Percentiles rank a stretch among this genome's conserved stretches.
phyloP scores from a whole-genome alignment of 2,113 vertebrate species.

The Corvus hawaiiensis region DNA sequence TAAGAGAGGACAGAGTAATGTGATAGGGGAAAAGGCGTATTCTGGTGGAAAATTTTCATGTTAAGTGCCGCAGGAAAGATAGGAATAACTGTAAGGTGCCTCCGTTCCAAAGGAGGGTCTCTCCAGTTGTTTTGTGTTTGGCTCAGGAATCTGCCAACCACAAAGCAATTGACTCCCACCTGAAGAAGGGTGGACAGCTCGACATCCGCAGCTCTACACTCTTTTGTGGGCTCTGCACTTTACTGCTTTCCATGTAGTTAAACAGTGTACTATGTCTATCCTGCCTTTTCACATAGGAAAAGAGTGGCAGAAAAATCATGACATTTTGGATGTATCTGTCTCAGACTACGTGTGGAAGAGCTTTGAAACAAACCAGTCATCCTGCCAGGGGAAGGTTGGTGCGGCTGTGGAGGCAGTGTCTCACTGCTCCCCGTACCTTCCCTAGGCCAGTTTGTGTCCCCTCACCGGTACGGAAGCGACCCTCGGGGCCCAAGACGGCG shows the following conservation, averaged over 20 bases:
- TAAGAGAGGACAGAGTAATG: neutral
- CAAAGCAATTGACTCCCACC: neutral
- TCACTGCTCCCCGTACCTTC: rapidly evolving
- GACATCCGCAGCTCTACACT: rapidly evolving
- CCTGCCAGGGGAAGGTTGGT: neutral
- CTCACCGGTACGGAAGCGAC: rapidly evolving
- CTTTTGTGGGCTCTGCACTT: neutral
- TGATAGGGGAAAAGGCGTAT: neutral
- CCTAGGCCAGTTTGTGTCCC: neutral
- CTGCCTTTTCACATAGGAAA: neutral
- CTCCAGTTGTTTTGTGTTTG: neutral
- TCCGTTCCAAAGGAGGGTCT: neutral
- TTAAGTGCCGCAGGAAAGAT: neutral
- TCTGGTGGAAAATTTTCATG: neutral
- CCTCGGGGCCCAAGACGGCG: rapidly evolving
- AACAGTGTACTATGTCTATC: neutral
- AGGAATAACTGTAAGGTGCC: neutral
- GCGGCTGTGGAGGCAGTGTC: neutral
- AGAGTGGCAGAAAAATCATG: neutral
- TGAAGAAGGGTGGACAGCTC: neutral
- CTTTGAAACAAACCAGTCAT: neutral
- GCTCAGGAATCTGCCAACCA: neutral
- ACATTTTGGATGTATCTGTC: neutral
- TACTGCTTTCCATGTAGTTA: neutral
- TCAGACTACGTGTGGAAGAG: neutral